Percentiles rank a stretch among this genome's conserved stretches.
These are phyloP conservation scores for Agrenia bidenticulata DNA, from an alignment of 2,888 invertebrate genomes.

Conservation along the genomic window DNA sequence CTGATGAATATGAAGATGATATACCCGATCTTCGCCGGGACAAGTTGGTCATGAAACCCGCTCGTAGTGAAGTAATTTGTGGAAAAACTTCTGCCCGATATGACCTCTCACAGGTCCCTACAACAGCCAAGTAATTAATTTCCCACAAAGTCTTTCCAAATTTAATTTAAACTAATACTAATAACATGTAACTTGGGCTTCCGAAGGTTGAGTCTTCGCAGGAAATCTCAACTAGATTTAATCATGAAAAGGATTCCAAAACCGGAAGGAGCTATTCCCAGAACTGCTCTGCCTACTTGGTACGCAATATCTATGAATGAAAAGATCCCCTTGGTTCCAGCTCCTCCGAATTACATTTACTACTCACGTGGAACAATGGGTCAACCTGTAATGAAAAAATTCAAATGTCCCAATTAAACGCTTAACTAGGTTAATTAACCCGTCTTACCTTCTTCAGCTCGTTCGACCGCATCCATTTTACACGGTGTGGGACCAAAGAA, in stretches of 20 bases:
- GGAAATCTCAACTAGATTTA: constrained; percentile 23
- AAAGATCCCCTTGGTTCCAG: constrained; percentile 39
- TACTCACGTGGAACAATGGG: constrained; percentile 31
- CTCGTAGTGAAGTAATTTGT: not conserved
- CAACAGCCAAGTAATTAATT: too few relatives aligned
- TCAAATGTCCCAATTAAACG: too few relatives aligned
- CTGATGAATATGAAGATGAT: constrained; percentile 1
- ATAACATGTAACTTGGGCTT: constrained; percentile 5
- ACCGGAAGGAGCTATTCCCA: constrained; percentile 39
- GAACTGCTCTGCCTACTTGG: constrained; percentile 44
- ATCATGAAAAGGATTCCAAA: constrained; percentile 21
- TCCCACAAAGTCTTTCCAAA: too few relatives aligned
- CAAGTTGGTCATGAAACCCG: constrained; percentile 14
- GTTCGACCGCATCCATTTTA: constrained; percentile 7
- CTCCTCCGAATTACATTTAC: constrained; percentile 16
- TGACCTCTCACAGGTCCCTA: not conserved
- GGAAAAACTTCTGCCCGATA: constrained; percentile 1
- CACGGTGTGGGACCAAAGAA: constrained; percentile 24
- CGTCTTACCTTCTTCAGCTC: too few relatives aligned
- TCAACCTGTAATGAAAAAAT: constrained; percentile 13
- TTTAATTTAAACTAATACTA: constrained; percentile 3
- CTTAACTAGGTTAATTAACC: too few relatives aligned
- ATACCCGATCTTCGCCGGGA: constrained; percentile 10
- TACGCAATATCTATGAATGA: constrained; percentile 29
- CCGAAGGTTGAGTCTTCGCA: not conserved